Base-by-base conservation (phyloP, 1,140 invertebrate species). In the Lepeophtheirus salmonis region DNA sequence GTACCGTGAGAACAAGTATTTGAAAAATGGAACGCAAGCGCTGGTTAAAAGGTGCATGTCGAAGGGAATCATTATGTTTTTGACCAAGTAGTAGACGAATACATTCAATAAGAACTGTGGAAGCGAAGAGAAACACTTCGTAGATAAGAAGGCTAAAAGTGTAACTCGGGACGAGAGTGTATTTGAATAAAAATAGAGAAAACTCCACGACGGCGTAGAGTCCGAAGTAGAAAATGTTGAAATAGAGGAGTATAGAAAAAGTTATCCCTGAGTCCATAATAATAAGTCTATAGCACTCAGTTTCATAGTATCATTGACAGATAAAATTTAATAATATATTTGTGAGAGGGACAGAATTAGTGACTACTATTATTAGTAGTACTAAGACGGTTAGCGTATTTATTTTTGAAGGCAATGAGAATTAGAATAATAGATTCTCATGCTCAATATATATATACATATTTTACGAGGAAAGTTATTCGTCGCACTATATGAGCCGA, bases 201-300 rank as follows among this genome's bases (percentile, higher is more conserved):
- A 57, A 57, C 26, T 57, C 55, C 55, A 57, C 23, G 26, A n/a
- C 21, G 2, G 55, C 23, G n/a, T 26, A 57, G 2, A 57, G 3
- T 1, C 55, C 55, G 25, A 57, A 57, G 26, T 57, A 57, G 30
- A 57, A 57, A 41, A 57, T 18, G 25, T 57, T 57, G 2, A 57
- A 2, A 3, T 57, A 57, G 1, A 57, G 13, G 12, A 56, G 30
- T 10, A 41, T n/a, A n/a, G 30, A 41, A 41, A 41, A 41, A 41
- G 30, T 41, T 41, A n/a, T 41, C n/a, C 30, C 30, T 6, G 30
- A 41, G 30, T 41, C 30, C 30, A 41, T 41, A 10, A n/a, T 41
- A 6, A 41, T 6, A 10, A 6, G 30, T n/a, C 30, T n/a, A 41
- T 41, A n/a, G 6, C 30, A 41, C 30, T 10, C 30, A 10, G 30